Evolutionary conservation across 2,113 vertebrate species (phyloP).

Genomic region (Pyrgilauda ruficollis): DNA sequence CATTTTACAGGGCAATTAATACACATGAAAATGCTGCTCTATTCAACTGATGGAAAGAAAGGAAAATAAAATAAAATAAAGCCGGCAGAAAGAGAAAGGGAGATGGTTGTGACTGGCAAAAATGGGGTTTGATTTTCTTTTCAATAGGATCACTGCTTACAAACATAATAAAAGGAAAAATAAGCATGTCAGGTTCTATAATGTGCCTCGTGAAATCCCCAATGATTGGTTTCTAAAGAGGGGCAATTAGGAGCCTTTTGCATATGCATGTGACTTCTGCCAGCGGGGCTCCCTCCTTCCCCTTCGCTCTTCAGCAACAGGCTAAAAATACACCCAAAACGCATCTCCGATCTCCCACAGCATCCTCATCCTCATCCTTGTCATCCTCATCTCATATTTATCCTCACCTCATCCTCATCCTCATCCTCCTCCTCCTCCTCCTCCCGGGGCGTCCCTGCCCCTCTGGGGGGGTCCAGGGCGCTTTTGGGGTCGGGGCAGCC

Average conservation of each 20-base stretch:
- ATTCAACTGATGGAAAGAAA: constrained; percentile 57
- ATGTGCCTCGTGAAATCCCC: constrained; percentile 74
- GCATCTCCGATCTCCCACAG: background rate
- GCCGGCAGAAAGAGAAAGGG: constrained; percentile 30
- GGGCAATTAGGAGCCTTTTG: constrained; percentile 76
- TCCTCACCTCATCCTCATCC: no score
- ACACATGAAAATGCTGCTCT: constrained; percentile 66
- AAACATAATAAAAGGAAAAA: constrained; percentile 79
- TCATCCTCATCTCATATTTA: no score
- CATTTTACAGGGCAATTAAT: constrained; percentile 81
- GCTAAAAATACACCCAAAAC: constrained; percentile 20
- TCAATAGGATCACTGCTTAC: constrained; percentile 77
- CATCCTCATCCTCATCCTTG: background rate
- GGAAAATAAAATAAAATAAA: constrained; percentile 43
- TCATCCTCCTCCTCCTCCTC: no score
- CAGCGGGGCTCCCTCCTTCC: background rate
- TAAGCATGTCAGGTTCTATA: constrained; percentile 75
- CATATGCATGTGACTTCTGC: constrained; percentile 74
- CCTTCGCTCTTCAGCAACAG: background rate
- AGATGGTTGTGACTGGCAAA: constrained; percentile 69
- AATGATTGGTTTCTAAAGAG: constrained; percentile 78
- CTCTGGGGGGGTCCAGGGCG: no score
- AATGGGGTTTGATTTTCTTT: constrained; percentile 81
- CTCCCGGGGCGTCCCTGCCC: no score
- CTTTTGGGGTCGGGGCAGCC: no score